Evolutionary conservation across 2,113 vertebrate genomes (phyloP), one percentile per base, ranked within the genome.

Genomic region (Chrysochloris asiatica): DNA sequence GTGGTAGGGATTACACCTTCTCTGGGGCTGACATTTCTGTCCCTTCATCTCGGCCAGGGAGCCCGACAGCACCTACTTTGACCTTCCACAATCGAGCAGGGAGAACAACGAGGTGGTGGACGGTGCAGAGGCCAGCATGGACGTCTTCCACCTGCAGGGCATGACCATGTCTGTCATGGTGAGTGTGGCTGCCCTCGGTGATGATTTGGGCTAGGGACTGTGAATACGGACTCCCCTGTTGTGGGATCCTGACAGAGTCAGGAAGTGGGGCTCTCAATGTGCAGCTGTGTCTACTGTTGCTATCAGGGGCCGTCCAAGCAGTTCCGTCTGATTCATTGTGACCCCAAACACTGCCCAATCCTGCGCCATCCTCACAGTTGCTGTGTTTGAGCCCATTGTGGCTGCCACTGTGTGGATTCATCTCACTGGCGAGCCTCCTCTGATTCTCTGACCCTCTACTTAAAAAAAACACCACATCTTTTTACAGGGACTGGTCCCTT

Each of bases 61-160:
- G 93, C 99, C 99, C 2, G 99, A 99, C 97, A 99, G 98, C 97
- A 99, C 99, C 65, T 99, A 99, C 96, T 99, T 98, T 6, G 99
- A 99, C 97, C 98, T 99, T 36, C 98, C 99, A 13, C 97, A 98
- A 6, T 92, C 98, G 72, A 98, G 95, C 91, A 71, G 85, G 0
- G 97, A 97, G 71, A 96, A 95, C 36, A 95, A 50, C 0, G 98
- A 98, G 88, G 97, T 97, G 67, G 97, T 94, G 0, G 96, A 96
- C 90, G 92, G 98, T 24, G 95, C 98, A 0, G 99, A 99, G 84
- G 97, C 98, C 45, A 98, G 98, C 14, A 98, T 99, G 99, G 98
- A 98, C 0, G 98, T 99, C 86, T 99, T 99, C 97, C 98, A 99
- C 83, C 98, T 99, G 98, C 98, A 98, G 75, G 98, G 98, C 97